Conservation (phyloP, 2,113 vertebrate species). For the Acanthisitta chloris region DNA sequence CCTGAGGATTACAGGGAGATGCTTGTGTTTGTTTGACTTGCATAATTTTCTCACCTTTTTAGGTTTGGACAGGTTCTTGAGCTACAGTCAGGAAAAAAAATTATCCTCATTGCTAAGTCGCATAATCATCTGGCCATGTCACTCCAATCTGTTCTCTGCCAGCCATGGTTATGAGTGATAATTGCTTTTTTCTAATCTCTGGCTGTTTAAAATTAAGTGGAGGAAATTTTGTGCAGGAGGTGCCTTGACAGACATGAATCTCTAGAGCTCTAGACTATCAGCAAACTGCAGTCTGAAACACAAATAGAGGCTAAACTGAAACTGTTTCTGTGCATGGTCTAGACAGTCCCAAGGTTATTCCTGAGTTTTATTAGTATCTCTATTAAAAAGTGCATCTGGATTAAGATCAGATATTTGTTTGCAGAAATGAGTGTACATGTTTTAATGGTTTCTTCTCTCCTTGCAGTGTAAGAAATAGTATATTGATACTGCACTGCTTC, state of each 20-base stretch:
- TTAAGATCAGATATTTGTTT: not conserved
- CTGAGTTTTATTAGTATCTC: not conserved
- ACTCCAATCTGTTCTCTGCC: not conserved
- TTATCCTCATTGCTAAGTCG: not conserved
- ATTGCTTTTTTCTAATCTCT: not conserved
- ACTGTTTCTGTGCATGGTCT: not conserved
- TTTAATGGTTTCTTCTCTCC: not conserved
- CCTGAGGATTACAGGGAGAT: not conserved
- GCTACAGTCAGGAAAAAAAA: not conserved
- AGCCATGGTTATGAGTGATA: not conserved
- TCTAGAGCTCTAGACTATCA: not conserved
- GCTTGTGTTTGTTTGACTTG: not conserved
- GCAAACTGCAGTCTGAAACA: not conserved
- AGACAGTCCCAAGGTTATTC: not conserved
- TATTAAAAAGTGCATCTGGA: not conserved
- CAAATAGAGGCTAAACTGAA: not conserved
- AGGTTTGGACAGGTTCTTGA: not conserved
- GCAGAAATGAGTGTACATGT: not conserved
- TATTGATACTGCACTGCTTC: not conserved
- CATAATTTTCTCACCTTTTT: not conserved
- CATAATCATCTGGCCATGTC: not conserved
- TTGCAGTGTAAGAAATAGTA: not conserved
- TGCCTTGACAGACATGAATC: not conserved
- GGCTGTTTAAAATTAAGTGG: not conserved
- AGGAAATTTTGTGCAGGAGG: not conserved